Evolutionary conservation across 2,888 invertebrate genomes (phyloP).

Genomic region (Sclerodermus sp.): DNA sequence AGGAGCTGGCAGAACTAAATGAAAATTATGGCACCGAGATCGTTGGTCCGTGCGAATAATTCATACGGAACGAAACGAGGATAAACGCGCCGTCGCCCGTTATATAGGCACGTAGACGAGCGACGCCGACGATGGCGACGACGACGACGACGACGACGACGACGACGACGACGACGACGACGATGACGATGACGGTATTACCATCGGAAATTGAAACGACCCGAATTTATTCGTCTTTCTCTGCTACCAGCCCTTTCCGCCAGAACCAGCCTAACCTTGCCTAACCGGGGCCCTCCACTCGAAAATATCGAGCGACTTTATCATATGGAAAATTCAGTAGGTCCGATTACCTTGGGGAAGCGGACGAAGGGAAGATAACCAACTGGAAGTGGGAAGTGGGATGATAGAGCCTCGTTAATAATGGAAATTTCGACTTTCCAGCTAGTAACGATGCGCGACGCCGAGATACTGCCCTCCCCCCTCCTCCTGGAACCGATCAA

Average conservation of each 20-base stretch:
- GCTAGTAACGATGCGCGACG: too few species aligned
- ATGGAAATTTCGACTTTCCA: slow-evolving; percentile 16
- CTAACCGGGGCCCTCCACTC: too few species aligned
- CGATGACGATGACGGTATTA: slow-evolving; percentile 16
- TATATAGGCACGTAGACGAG: background rate
- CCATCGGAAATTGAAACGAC: slow-evolving; percentile 37
- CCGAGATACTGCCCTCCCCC: too few species aligned
- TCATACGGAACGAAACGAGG: slow-evolving; percentile 30
- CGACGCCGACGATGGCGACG: slow-evolving; percentile 2
- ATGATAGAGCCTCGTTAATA: slow-evolving; percentile 1
- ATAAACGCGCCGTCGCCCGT: slow-evolving; percentile 20
- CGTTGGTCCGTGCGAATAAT: slow-evolving; percentile 25
- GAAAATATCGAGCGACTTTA: slow-evolving; percentile 3
- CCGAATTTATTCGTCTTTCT: slow-evolving; percentile 31
- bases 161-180: slow-evolving; percentile 4
- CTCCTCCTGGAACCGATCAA: too few species aligned
- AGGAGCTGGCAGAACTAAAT: slow-evolving; percentile 3
- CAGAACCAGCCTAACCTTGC: slow-evolving; percentile 4
- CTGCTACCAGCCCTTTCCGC: background rate
- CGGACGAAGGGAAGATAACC: slow-evolving; percentile 12
- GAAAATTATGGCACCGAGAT: slow-evolving; percentile 21
- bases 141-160: background rate
- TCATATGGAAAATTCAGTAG: slow-evolving; percentile 14
- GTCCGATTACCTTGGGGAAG: slow-evolving; percentile 3
- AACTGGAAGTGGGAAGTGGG: background rate